These are phyloP conservation scores for Rotaria sp. DNA, from an alignment of 2,888 invertebrate species.

Conservation along the genomic window DNA sequence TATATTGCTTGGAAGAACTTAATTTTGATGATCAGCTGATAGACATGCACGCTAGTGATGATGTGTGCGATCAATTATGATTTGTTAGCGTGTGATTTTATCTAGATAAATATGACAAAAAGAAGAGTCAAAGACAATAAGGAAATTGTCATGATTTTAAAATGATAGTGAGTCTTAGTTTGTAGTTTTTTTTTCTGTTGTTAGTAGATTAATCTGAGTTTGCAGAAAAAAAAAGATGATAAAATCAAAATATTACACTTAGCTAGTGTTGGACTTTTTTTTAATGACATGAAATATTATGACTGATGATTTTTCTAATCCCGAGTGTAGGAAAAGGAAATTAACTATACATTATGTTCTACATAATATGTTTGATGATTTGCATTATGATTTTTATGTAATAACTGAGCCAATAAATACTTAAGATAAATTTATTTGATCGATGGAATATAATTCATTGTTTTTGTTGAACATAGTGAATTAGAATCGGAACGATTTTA, in stretches of 20 bases:
- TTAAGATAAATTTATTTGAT: no score
- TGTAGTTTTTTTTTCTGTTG: neutral
- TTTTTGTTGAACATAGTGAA: no score
- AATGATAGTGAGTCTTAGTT: neutral
- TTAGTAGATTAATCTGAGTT: neutral
- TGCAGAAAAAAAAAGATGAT: neutral
- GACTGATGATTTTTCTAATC: neutral
- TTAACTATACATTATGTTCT: neutral
- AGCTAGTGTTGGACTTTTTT: neutral
- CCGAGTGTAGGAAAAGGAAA: neutral
- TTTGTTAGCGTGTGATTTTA: neutral
- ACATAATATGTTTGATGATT: neutral
- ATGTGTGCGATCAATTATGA: neutral
- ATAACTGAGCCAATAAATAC: no score
- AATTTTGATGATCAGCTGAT: constrained; percentile 12
- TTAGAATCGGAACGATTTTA: no score
- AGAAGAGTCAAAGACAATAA: neutral
- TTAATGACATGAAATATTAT: neutral
- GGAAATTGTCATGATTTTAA: neutral
- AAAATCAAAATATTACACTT: neutral
- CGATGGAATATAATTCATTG: no score
- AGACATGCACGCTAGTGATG: constrained; percentile 10
- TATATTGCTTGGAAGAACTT: neutral
- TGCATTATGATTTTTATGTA: no score
- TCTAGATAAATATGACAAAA: neutral